phyloP scores from a whole-genome alignment of 2,888 invertebrate species.

The Ypsolopha scabrella region DNA sequence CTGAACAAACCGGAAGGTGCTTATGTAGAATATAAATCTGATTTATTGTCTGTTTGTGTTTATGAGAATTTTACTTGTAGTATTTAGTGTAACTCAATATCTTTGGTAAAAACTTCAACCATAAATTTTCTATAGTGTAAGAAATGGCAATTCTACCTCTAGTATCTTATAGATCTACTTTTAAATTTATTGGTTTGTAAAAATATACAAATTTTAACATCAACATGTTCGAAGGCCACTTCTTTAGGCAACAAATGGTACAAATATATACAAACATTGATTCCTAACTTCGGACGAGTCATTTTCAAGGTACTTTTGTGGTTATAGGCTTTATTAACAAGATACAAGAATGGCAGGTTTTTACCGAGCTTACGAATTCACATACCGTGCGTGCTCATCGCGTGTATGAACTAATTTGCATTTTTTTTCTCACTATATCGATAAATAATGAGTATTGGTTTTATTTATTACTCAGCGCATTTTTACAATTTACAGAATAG shows the following conservation, averaged over 20 bases:
- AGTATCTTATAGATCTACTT: background rate
- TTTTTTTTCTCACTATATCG: no score
- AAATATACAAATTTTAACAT: background rate
- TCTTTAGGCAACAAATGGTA: background rate
- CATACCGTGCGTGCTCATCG: no score
- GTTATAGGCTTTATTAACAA: background rate
- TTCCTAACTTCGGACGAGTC: background rate
- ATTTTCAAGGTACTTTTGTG: background rate
- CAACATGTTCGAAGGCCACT: slow-evolving; percentile 1
- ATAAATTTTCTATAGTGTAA: background rate
- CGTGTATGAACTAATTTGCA: no score
- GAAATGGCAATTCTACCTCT: background rate
- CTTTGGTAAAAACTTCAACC: slow-evolving; percentile 2
- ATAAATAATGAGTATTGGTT: background rate
- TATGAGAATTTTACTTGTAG: background rate
- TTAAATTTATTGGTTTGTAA: background rate
- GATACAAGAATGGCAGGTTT: no score
- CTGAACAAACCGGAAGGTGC: slow-evolving; percentile 31
- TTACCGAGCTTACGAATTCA: no score
- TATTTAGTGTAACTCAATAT: background rate
- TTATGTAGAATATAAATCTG: background rate
- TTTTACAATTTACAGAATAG: no score
- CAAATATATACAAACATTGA: background rate
- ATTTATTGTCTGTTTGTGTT: background rate
- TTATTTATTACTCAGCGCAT: background rate